Percentiles rank a stretch among this genome's conserved stretches.
phyloP scores from a whole-genome alignment of 30 jellyfish, hydroid and myxozoan species.

The Aurelia sp. region DNA sequence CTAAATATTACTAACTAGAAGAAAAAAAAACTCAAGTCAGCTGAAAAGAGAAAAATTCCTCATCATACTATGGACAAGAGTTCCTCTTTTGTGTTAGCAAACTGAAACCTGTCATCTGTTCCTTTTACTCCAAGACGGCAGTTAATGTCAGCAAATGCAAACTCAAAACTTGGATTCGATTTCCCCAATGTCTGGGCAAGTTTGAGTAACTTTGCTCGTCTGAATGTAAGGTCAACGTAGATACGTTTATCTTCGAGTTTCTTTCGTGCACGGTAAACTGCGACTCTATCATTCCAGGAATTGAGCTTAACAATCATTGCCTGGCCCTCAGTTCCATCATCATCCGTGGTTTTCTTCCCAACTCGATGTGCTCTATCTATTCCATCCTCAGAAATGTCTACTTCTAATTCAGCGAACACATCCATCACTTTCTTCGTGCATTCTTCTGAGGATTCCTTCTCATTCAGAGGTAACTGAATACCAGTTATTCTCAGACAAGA shows the following conservation, averaged over 20 bases:
- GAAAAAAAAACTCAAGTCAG: not conserved
- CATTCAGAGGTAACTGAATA: conserved; percentile 36
- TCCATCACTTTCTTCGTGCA: conserved; percentile 33
- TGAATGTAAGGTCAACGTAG: no score
- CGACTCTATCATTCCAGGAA: not conserved
- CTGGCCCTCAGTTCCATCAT: conserved; percentile 2
- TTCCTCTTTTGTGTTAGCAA: conserved; percentile 23
- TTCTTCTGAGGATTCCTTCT: conserved; percentile 41
- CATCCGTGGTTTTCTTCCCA: not conserved
- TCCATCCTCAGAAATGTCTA: no score
- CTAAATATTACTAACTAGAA: not conserved
- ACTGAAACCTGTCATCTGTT: not conserved
- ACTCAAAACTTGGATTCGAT: no score
- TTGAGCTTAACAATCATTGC: conserved; percentile 4
- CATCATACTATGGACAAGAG: conserved; percentile 8
- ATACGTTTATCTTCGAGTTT: no score
- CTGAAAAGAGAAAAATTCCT: conserved; percentile 5
- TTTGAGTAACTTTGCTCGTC: no score
- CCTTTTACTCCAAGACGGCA: conserved; percentile 37
- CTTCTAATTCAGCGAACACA: conserved; percentile 22
- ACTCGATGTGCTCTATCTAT: no score
- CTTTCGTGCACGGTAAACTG: no score
- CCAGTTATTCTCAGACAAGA: no score
- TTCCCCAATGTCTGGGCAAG: no score
- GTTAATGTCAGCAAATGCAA: not conserved